Base-by-base conservation (phyloP, 2,113 vertebrate genomes). In the Tupaia tana region DNA sequence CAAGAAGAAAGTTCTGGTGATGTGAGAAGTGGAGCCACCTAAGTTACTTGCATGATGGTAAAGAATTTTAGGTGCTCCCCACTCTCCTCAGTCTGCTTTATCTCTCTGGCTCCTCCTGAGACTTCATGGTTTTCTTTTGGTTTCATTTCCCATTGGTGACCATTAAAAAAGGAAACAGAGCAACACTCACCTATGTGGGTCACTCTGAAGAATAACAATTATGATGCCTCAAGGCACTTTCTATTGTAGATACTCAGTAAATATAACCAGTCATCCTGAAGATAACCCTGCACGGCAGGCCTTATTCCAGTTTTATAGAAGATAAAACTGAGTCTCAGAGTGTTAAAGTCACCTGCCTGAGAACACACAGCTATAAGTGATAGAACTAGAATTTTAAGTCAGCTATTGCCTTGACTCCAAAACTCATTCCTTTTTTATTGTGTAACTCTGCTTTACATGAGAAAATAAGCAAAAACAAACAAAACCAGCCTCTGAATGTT, bases 1-100 rank as follows among this genome's bases (percentile, higher is more conserved):
- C 82, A 86, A 85, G 86, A 95, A 82, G 78, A 86, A 91, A 89
- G 52, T 94, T 95, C 88, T 90, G 82, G 20, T 54, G 74, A 89
- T 93, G 61, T 90, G 85, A 84, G 29, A 74, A 81, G 83, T 78
- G 63, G 78, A 96, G 58, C 67, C 90, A 88, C 85, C 85, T 91
- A 94, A 73, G n/a, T 95, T 95, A 88, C 61, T 92, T 89, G 61
- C 20, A 10, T 86, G 52, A 69, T 61, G 83, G 63, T 78, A 89
- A 92, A 94, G 80, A 93, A 81, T 78, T 79, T 79, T 63, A 79
- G 95, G 86, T 8, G 34, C 18, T 89, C 31, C 43, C 66, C 70
- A 67, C 12, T 24, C 54, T 86, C 69, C 73, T 96, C 52, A 20
- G 1, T 58, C 43, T 79, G 86, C 64, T 83, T 97, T 91, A 58